Base-by-base conservation (phyloP, 2,113 vertebrate genomes). In the Peucedramus taeniatus region DNA sequence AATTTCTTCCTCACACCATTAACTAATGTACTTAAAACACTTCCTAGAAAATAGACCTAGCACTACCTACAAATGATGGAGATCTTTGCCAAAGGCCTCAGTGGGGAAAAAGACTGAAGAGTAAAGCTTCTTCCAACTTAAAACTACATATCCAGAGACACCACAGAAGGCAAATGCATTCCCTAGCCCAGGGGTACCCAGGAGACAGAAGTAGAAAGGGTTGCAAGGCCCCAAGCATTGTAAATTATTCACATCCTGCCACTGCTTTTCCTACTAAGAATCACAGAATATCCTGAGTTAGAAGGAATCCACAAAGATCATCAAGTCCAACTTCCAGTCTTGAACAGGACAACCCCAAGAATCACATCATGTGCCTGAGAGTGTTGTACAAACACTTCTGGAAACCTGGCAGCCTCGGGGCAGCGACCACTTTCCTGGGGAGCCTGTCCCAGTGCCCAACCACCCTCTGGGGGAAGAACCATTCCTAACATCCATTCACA, bases 211-310 rank as follows among this genome's bases (percentile, higher is more conserved):
- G 11, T 0, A 53, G 35, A 35, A 56, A 14, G 15, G 9, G 57
- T 5, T 6, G 0, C 10, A 66, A 76, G 26, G 54, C 7, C 23
- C 11, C 26, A 19, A 6, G 20, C 5, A 16, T 0, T 44, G 0
- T 3, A 59, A n/a, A 9, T 56, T 68, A 45, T 35, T 81, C 24
- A 6, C 3, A 6, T 31, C 49, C 37, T n/a, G 31, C 3, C 53
- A 5, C 28, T 57, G 39, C 28, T 66, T 57, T 65, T 61, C n/a
- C 51, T 23, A 1, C 31, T 10, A 28, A 26, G 57, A 61, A 31
- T 76, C 21, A 54, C 10, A 68, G 39, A 54, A 61, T 13, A 35
- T 18, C 16, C 40, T 21, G 24, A 56, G 14, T 40, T 40, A 47
- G 24, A 49, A 71, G 30, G 56, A 39, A 40, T 5, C 18, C 40